A percentile compares a stretch with the other conserved stretches of the same genome.
Conservation (phyloP, 2,113 vertebrate species). For the Baryphthengus martii region DNA sequence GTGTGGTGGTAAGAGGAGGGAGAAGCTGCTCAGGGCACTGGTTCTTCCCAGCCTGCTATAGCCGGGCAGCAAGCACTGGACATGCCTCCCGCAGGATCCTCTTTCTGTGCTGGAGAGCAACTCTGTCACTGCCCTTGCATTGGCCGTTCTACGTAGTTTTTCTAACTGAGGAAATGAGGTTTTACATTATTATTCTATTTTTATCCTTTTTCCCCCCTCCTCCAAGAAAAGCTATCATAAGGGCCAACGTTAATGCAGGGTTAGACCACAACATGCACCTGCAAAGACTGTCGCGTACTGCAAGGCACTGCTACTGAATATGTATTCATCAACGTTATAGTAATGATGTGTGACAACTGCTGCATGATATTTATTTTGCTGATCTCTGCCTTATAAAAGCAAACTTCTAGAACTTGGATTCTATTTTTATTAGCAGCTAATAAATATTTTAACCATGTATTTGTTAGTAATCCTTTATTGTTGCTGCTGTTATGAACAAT, state of each 20-base stretch:
- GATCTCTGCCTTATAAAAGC: neutral
- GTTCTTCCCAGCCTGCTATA: neutral
- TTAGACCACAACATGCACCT: neutral
- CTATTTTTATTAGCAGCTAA: neutral
- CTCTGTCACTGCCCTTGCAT: neutral
- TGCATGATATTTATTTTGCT: neutral
- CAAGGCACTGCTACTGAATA: neutral
- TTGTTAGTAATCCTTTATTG: neutral
- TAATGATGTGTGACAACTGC: neutral
- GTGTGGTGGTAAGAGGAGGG: neutral
- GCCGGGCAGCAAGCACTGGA: accelerated
- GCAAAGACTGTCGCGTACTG: neutral
- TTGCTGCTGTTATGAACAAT: neutral
- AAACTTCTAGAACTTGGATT: neutral
- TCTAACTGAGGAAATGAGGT: neutral
- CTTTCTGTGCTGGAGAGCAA: neutral
- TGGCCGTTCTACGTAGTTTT: neutral
- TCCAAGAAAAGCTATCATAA: neutral
- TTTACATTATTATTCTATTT: neutral
- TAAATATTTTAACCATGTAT: neutral
- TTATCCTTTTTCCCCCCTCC: neutral
- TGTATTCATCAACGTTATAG: neutral
- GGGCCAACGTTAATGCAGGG: neutral
- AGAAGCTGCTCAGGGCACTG: neutral
- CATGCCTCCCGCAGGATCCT: neutral